Conservation (phyloP, 2,797 vertebrate genomes). For the Hemibagrus guttatus region DNA sequence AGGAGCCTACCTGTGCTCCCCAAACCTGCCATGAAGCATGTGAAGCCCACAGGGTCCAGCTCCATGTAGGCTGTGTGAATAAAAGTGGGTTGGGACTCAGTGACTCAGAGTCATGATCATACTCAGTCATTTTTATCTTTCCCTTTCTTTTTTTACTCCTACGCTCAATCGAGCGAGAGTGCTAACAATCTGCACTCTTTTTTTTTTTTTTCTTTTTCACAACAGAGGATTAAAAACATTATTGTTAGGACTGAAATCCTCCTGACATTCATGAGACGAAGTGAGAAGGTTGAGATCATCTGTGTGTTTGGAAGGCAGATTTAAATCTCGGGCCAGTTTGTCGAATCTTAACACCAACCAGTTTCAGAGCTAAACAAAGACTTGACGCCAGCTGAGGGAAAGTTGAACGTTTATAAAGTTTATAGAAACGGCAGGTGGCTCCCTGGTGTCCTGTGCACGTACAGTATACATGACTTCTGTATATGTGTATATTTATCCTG, state of each 20-base stretch:
- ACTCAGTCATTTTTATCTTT: constrained; percentile 11
- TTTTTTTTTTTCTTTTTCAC: not conserved
- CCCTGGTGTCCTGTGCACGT: constrained; percentile 23
- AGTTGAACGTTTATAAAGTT: constrained; percentile 1
- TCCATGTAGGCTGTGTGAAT: constrained; percentile 58
- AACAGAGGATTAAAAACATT: constrained; percentile 1
- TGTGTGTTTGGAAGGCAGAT: constrained; percentile 5
- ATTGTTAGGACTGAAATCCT: constrained; percentile 30
- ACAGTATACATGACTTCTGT: not conserved
- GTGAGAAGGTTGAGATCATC: constrained; percentile 30
- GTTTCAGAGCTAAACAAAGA: not conserved
- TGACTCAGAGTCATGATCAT: constrained; percentile 34
- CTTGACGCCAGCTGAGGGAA: not conserved
- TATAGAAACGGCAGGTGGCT: constrained; percentile 19
- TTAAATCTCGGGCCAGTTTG: constrained; percentile 7
- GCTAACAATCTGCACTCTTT: constrained; percentile 16
- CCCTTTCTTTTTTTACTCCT: constrained; percentile 17
- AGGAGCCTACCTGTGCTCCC: constrained; percentile 49
- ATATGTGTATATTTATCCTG: not conserved
- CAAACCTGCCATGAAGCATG: constrained; percentile 57
- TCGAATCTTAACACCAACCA: not conserved
- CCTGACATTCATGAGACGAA: constrained; percentile 27
- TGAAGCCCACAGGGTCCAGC: constrained; percentile 55
- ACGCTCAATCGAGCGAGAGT: not conserved
- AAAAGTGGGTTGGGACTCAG: constrained; percentile 45